Evolutionary conservation across 2,797 vertebrate genomes (phyloP), one percentile per base, ranked within the genome.

Genomic region (Mus spretus): DNA sequence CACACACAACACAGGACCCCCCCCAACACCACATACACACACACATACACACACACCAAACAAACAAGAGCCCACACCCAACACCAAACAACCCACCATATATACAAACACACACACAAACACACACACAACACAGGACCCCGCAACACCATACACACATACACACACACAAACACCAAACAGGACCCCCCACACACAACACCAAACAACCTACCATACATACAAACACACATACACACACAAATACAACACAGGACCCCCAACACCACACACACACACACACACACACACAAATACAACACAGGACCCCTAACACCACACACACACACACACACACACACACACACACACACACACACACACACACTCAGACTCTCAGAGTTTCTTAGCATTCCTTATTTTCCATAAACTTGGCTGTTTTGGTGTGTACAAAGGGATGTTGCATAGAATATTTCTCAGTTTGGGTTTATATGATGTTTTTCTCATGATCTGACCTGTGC

Each of bases 391-490:
- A 59, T 28, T 55, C 75, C 24, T 72, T 44, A 44, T 47, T 92
- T 90, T 72, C n/a, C 12, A n/a, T 6, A n/a, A 47, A 44, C 11
- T 63, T 55, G n/a, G 55, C 28, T 24, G 44, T 87, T 83, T 37
- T 55, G 59, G 80, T 57, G 31, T 13, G 13, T 26, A 75, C 24
- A 53, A 70, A 11, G 55, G 53, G 28, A 86, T 44, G 50, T 82
- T 95, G 40, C 85, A 15, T 44, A 92, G 61, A 53, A 44, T 9
- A 15, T 82, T 24, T 47, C 74, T 94, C 20, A 47, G 3, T 57
- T 40, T 95, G 47, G 82, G 24, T 90, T 88, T 55, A 40, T 86
- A 47, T 90, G 59, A 47, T 72, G 57, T 90, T 78, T 77, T 92
- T 79, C 79, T 93, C 65, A 47, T 61, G 81, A 84, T 37, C 31